These are phyloP conservation scores for Orestias chungarensis DNA, from an alignment of 2,797 vertebrate species.

Conservation along the genomic window DNA sequence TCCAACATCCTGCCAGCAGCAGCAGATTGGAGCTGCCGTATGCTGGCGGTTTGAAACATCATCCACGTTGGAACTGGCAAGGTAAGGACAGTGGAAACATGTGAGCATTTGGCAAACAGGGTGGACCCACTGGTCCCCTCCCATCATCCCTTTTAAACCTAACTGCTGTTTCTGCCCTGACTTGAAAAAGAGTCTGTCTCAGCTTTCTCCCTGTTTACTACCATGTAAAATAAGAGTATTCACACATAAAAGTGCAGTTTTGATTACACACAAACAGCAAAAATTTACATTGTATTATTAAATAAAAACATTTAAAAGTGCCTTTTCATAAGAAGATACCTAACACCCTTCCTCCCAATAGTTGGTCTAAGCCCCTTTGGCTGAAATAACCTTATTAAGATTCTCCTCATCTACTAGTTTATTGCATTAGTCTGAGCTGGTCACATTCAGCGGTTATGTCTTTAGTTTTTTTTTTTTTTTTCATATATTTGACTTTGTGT, in stretches of 20 bases:
- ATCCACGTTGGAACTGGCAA: conserved; percentile 27
- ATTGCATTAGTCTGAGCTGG: background rate
- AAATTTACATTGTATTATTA: background rate
- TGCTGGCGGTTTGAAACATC: conserved; percentile 58
- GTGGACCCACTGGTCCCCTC: conserved; percentile 9
- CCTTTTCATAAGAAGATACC: background rate
- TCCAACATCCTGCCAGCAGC: conserved; percentile 48
- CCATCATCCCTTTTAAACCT: conserved; percentile 41
- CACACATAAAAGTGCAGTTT: background rate
- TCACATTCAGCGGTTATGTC: background rate
- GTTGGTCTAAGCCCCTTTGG: background rate
- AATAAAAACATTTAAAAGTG: background rate
- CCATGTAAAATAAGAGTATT: no score
- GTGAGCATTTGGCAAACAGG: conserved; percentile 32
- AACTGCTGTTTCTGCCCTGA: conserved; percentile 16
- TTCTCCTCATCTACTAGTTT: background rate
- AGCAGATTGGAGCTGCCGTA: conserved; percentile 65
- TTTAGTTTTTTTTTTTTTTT: no score
- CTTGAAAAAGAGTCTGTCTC: conserved; percentile 32
- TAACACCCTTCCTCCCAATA: background rate
- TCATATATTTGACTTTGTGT: no score
- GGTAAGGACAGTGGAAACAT: conserved; percentile 66
- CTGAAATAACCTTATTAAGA: background rate
- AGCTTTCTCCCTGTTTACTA: background rate
- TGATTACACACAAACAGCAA: background rate